These are phyloP conservation scores for Drosophila bipectinata DNA, from an alignment of 1,140 invertebrate genomes.

Conservation along the genomic window DNA sequence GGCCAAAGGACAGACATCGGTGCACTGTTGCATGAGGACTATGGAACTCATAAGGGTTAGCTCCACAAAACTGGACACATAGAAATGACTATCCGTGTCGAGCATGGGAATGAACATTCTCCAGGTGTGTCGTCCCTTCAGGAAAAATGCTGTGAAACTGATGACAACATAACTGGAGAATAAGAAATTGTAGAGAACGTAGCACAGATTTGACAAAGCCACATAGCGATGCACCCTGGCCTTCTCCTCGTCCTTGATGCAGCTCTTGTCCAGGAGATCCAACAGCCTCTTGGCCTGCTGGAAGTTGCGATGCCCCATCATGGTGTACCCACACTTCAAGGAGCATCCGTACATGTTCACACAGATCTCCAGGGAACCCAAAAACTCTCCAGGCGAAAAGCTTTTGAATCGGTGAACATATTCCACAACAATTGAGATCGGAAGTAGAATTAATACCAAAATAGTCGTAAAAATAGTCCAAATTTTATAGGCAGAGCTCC, in stretches of 20 bases:
- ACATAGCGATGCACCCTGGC: constrained; percentile 31
- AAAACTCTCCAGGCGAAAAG: constrained; percentile 52
- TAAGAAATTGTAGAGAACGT: constrained; percentile 26
- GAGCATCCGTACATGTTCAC: constrained; percentile 48
- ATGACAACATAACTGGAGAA: constrained; percentile 28
- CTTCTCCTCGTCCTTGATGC: constrained; percentile 7
- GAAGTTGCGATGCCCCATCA: constrained; percentile 32
- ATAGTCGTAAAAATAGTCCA: constrained; percentile 9
- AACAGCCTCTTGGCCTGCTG: constrained; percentile 32
- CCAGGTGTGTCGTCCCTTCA: constrained; percentile 42
- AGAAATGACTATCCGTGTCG: constrained; percentile 30
- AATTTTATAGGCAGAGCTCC: not conserved
- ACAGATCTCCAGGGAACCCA: constrained; percentile 51
- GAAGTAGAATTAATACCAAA: constrained; percentile 5
- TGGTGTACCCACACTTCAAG: constrained; percentile 38
- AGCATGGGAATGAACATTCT: constrained; percentile 54
- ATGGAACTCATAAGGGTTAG: constrained; percentile 17
- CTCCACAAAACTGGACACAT: constrained; percentile 18
- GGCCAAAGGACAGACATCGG: constrained; percentile 53
- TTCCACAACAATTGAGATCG: constrained; percentile 15
- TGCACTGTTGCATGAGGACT: constrained; percentile 50
- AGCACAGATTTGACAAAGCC: constrained; percentile 26
- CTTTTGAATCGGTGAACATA: constrained; percentile 35
- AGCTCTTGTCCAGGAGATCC: constrained; percentile 53
- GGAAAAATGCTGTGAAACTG: constrained; percentile 6